Evolutionary conservation across 2,113 vertebrate genomes (phyloP).

Genomic region (Brevimyrus niger): DNA sequence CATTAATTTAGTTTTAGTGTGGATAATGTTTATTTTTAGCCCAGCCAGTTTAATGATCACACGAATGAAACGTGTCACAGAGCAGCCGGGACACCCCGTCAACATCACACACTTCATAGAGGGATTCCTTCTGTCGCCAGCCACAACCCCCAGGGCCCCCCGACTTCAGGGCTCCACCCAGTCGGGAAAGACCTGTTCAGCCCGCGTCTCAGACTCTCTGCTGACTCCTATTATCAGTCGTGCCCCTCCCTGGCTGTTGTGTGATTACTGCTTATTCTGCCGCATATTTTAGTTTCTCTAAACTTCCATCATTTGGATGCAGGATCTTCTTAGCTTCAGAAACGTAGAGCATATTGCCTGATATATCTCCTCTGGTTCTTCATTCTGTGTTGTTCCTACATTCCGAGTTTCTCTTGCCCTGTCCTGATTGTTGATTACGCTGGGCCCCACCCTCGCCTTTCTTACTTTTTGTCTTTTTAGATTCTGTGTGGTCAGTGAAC

Average conservation of each 20-base stretch:
- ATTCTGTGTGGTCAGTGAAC: not conserved
- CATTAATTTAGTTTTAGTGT: not conserved
- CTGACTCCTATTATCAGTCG: not conserved
- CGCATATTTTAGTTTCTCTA: not conserved
- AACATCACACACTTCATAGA: not conserved
- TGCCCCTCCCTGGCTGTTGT: not conserved
- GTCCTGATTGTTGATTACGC: not conserved
- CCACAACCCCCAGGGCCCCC: not conserved
- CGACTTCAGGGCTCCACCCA: not conserved
- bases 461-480: too few species aligned
- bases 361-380: not conserved
- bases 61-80: not conserved
- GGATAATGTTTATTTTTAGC: not conserved
- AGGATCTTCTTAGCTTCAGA: not conserved
- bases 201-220: not conserved
- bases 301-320: not conserved
- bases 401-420: not conserved
- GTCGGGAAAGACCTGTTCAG: not conserved
- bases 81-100: not conserved
- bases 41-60: not conserved
- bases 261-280: not conserved
- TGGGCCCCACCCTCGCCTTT: not conserved
- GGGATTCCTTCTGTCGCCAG: not conserved
- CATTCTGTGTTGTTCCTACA: not conserved
- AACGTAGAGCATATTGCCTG: not conserved